phyloP scores from a whole-genome alignment of 2,797 vertebrate species.

The Urophycis tenuis region DNA sequence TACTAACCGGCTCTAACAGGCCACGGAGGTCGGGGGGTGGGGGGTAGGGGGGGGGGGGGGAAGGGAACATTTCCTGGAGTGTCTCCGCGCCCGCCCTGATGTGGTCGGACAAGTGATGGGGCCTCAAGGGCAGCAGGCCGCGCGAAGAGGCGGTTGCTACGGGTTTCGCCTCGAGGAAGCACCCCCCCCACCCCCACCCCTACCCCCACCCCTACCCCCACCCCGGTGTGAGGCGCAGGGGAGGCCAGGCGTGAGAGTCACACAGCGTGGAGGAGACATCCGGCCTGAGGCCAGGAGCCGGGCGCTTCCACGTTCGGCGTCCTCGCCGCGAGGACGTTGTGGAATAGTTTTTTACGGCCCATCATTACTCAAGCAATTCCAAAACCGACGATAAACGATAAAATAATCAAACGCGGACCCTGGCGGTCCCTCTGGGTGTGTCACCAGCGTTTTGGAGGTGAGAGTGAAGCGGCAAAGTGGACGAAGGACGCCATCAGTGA shows the following conservation, averaged over 20 bases:
- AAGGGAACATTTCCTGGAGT: slow-evolving; percentile 40
- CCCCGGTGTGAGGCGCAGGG: background rate
- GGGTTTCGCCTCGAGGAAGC: slow-evolving; percentile 39
- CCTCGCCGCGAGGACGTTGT: background rate
- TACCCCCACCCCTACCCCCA: no score
- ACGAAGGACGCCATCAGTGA: no score
- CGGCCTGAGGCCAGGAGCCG: background rate
- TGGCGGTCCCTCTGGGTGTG: no score
- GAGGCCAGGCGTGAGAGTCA: slow-evolving; percentile 20
- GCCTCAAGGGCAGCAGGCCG: slow-evolving; percentile 29
- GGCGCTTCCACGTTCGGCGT: background rate
- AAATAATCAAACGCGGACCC: no score
- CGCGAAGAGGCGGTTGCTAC: slow-evolving; percentile 34
- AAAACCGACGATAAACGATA: background rate
- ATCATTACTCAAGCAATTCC: background rate
- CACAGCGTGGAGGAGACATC: slow-evolving; percentile 2
- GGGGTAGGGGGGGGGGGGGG: no score
- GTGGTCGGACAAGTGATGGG: slow-evolving; percentile 45
- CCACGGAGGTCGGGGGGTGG: slow-evolving; percentile 40
- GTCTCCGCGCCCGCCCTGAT: slow-evolving; percentile 50
- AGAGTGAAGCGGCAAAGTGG: background rate
- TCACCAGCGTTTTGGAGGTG: background rate
- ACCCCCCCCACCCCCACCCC: slow-evolving; percentile 20
- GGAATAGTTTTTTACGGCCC: background rate
- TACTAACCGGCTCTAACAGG: slow-evolving; percentile 31